Evolutionary conservation across 2,888 invertebrate genomes (phyloP).

Genomic region (Zygothrica quintamaculata): DNA sequence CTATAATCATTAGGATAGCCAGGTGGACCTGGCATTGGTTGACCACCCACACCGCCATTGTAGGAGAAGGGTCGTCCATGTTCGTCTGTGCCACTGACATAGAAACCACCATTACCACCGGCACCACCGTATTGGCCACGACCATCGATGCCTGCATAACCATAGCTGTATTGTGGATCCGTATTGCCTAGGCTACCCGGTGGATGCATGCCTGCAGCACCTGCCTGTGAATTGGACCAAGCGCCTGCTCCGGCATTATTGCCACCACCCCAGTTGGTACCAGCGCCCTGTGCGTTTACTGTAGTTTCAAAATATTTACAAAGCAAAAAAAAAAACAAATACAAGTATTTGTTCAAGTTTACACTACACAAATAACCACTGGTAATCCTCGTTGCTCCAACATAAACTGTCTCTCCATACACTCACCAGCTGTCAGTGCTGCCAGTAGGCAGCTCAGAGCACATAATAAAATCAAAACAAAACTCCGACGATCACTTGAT

Average conservation of each 20-base stretch:
- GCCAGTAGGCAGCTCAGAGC: slow-evolving; percentile 31
- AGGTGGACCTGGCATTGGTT: slow-evolving; percentile 35
- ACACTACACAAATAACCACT: slow-evolving; percentile 23
- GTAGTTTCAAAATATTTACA: not conserved
- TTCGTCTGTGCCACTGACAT: slow-evolving; percentile 70
- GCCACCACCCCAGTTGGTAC: slow-evolving; percentile 54
- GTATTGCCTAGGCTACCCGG: slow-evolving; percentile 54
- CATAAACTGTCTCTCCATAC: not conserved
- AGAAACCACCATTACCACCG: slow-evolving; percentile 68
- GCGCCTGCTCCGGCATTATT: slow-evolving; percentile 53
- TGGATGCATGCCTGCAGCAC: slow-evolving; percentile 59
- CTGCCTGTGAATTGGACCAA: slow-evolving; percentile 66
- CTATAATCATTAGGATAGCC: slow-evolving; percentile 47
- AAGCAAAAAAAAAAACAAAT: slow-evolving; percentile 2
- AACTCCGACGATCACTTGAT: slow-evolving; percentile 41
- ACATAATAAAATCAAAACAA: slow-evolving; percentile 26
- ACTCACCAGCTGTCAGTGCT: slow-evolving; percentile 58
- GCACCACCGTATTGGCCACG: slow-evolving; percentile 69
- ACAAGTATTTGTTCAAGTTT: too few relatives aligned
- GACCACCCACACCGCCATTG: slow-evolving; percentile 49
- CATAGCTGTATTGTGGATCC: slow-evolving; percentile 68
- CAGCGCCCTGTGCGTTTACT: slow-evolving; percentile 52
- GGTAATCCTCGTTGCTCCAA: slow-evolving; percentile 37
- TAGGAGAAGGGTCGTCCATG: slow-evolving; percentile 71
- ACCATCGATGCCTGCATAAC: slow-evolving; percentile 64